Conservation (phyloP, 2,888 invertebrate species). For the Pelosia muscerda region DNA sequence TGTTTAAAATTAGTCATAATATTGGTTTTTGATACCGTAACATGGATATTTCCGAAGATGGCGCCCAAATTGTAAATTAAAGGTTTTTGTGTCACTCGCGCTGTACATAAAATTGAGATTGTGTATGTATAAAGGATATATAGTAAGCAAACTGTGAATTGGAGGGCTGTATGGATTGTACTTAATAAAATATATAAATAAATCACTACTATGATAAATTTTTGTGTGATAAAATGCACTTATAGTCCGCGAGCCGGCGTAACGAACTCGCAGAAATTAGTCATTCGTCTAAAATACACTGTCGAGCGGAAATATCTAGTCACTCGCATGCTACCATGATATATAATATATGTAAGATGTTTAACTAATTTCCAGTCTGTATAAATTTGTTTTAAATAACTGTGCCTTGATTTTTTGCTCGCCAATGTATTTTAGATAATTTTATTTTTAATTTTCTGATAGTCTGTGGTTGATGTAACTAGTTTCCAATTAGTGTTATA, state of each 20-base stretch:
- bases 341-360: slow-evolving; percentile 38
- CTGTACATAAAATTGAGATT: slow-evolving; percentile 65
- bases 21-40: slow-evolving; percentile 38
- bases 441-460: slow-evolving; percentile 52
- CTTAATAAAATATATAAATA: slow-evolving; percentile 67
- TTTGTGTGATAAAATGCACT: slow-evolving; percentile 71
- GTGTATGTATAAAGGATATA: slow-evolving; percentile 58
- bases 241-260: slow-evolving; percentile 43
- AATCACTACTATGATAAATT: slow-evolving; percentile 62
- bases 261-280: slow-evolving; percentile 39
- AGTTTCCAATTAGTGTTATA: slow-evolving; percentile 56
- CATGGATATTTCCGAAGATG: slow-evolving; percentile 51
- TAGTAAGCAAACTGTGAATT: slow-evolving; percentile 53
- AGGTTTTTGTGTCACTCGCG: slow-evolving; percentile 51
- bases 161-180: slow-evolving; percentile 75
- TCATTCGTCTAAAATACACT: slow-evolving; percentile 46
- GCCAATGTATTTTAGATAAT: slow-evolving; percentile 46
- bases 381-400: slow-evolving; percentile 46
- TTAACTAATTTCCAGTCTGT: slow-evolving; percentile 45
- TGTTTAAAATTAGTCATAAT: slow-evolving; percentile 33
- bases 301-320: slow-evolving; percentile 49
- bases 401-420: slow-evolving; percentile 49
- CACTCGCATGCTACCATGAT: slow-evolving; percentile 41
- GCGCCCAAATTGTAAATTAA: slow-evolving; percentile 46
- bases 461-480: slow-evolving; percentile 51